A percentile compares a stretch with the other conserved stretches of the same genome.
Conservation (phyloP, 2,113 vertebrate species). For the Amphilophus citrinellus region DNA sequence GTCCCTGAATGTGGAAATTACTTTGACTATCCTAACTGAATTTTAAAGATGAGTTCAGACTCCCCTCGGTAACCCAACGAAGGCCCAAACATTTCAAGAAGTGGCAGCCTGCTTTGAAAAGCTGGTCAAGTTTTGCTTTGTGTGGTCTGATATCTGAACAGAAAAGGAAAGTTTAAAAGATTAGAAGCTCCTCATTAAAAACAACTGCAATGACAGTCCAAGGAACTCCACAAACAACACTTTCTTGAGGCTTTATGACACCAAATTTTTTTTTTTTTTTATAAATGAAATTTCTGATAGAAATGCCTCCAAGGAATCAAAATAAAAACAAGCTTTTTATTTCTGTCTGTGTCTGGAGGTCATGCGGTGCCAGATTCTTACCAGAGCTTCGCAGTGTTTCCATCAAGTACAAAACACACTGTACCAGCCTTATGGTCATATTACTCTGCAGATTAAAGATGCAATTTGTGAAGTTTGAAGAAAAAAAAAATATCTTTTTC, state of each 20-base stretch:
- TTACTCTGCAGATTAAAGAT: conserved; percentile 16
- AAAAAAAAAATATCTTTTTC: neutral
- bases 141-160: neutral
- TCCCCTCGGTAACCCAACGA: neutral
- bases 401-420: neutral
- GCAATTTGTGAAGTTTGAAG: conserved; percentile 12
- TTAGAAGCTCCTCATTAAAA: neutral
- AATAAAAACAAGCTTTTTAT: neutral
- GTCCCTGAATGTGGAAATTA: neutral
- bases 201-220: neutral
- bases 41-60: conserved; percentile 6
- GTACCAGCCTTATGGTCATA: neutral
- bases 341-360: neutral
- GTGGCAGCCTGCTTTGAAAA: neutral
- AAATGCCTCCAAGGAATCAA: neutral
- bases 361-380: neutral
- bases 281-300: too few relatives aligned
- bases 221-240: neutral
- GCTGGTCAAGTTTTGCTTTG: neutral
- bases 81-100: neutral
- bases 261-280: neutral
- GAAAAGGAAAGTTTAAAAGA: neutral
- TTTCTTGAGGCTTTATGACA: conserved; percentile 39
- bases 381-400: neutral
- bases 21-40: neutral